These are phyloP conservation scores for Carollia perspicillata DNA, from an alignment of 2,113 vertebrate genomes.

Conservation along the genomic window DNA sequence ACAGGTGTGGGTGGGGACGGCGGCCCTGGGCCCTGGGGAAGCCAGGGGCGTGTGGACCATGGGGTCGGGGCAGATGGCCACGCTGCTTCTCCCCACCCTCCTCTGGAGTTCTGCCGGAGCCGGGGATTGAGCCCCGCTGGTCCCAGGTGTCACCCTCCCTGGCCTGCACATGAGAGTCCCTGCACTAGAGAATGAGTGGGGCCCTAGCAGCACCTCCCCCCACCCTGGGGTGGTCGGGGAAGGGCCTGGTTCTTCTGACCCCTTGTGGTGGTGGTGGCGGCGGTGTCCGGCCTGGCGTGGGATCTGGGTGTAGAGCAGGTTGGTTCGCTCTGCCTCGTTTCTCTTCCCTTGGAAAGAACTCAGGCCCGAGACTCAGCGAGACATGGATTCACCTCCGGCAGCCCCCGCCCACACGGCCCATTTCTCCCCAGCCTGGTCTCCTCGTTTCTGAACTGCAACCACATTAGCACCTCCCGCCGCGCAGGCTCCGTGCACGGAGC, in stretches of 20 bases:
- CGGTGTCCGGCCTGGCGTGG: fast-evolving
- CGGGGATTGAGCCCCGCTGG: not conserved
- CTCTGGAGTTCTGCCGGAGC: not conserved
- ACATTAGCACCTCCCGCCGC: fast-evolving
- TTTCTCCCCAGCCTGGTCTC: not conserved
- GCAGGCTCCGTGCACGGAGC: not conserved
- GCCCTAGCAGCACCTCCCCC: fast-evolving
- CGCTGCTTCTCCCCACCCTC: fast-evolving
- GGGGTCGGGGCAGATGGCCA: fast-evolving
- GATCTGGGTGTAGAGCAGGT: fast-evolving
- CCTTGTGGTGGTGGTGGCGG: fast-evolving
- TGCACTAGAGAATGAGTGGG: fast-evolving
- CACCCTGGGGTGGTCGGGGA: fast-evolving
- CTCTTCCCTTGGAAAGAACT: not conserved
- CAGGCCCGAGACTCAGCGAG: fast-evolving
- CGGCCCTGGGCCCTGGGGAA: not conserved
- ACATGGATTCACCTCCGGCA: not conserved
- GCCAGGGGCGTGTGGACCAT: fast-evolving
- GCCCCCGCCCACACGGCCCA: no score
- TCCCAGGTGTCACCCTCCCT: fast-evolving
- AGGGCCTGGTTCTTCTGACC: fast-evolving
- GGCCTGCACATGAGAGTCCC: fast-evolving
- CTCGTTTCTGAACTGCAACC: not conserved
- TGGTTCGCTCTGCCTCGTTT: fast-evolving
- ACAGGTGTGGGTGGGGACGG: not conserved